Percentiles rank a stretch among this genome's conserved stretches.
These are phyloP conservation scores for Picus viridis DNA, from an alignment of 2,797 vertebrate species.

Conservation along the genomic window DNA sequence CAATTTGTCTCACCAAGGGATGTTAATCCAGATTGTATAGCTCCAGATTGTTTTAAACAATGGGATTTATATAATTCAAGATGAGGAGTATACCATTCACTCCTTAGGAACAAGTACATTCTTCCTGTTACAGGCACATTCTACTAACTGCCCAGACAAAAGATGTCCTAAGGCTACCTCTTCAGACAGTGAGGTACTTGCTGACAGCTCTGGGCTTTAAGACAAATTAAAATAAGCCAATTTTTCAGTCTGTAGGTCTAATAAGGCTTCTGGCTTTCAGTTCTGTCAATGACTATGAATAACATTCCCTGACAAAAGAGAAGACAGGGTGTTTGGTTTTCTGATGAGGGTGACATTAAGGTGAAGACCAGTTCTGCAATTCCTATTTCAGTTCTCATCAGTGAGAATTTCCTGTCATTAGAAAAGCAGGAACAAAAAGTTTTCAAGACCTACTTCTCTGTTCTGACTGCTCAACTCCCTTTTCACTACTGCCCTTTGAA, in stretches of 20 bases:
- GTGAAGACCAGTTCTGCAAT: constrained; percentile 10
- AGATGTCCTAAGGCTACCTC: constrained; percentile 38
- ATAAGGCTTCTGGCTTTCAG: constrained; percentile 26
- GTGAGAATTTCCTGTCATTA: neutral
- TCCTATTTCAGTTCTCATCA: constrained; percentile 1
- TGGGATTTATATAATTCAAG: neutral
- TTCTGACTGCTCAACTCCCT: neutral
- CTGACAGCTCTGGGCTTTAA: constrained; percentile 31
- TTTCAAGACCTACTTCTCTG: neutral
- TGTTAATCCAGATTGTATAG: constrained; percentile 37
- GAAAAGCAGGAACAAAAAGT: neutral
- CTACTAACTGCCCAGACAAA: constrained; percentile 23
- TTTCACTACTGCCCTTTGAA: neutral
- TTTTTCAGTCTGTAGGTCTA: constrained; percentile 53
- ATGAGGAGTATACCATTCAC: neutral
- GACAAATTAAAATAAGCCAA: constrained; percentile 27
- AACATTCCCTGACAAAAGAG: constrained; percentile 33
- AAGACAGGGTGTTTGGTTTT: constrained; percentile 41
- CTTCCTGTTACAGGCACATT: neutral
- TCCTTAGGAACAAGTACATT: neutral
- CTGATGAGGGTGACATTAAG: constrained; percentile 32
- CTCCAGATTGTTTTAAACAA: constrained; percentile 1
- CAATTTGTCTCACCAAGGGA: constrained; percentile 28
- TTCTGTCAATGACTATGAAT: constrained; percentile 24
- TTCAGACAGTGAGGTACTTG: constrained; percentile 41